Evolutionary conservation across 2,888 invertebrate species (phyloP).

Genomic region (Coelogynopora nodosa): DNA sequence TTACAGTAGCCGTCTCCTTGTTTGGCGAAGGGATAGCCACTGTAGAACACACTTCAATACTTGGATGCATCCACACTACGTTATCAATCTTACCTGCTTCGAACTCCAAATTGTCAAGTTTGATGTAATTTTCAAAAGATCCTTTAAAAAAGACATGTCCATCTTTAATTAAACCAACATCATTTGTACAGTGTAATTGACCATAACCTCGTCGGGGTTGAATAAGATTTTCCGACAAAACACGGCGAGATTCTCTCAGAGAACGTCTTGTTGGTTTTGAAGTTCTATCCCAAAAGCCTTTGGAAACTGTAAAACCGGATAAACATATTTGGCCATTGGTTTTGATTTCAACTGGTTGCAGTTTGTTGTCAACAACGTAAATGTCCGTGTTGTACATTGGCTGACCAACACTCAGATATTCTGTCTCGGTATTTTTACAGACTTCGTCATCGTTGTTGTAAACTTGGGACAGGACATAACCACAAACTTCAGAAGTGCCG

Average conservation of each 20-base stretch:
- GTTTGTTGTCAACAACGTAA: background rate
- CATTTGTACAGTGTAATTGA: background rate
- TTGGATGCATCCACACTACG: background rate
- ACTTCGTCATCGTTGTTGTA: slow-evolving; percentile 64
- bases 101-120: background rate
- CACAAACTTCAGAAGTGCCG: slow-evolving; percentile 85
- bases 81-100: background rate
- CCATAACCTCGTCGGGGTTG: slow-evolving; percentile 16
- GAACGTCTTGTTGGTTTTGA: background rate
- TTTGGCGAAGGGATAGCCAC: background rate
- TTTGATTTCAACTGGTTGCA: background rate
- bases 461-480: slow-evolving; percentile 76
- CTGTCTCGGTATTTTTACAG: slow-evolving; percentile 32
- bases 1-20: background rate
- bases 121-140: slow-evolving; percentile 5
- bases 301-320: background rate
- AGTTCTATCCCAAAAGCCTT: slow-evolving; percentile 9
- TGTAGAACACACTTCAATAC: slow-evolving; percentile 33
- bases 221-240: background rate
- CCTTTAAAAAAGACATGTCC: slow-evolving; percentile 26
- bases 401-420: slow-evolving; percentile 35
- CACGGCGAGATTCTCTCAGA: background rate
- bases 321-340: slow-evolving; percentile 8
- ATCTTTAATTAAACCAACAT: slow-evolving; percentile 37
- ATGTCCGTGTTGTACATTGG: slow-evolving; percentile 36